Evolutionary conservation across 2,888 invertebrate genomes (phyloP).

Genomic region (Poecilobothrus nobilitatus): DNA sequence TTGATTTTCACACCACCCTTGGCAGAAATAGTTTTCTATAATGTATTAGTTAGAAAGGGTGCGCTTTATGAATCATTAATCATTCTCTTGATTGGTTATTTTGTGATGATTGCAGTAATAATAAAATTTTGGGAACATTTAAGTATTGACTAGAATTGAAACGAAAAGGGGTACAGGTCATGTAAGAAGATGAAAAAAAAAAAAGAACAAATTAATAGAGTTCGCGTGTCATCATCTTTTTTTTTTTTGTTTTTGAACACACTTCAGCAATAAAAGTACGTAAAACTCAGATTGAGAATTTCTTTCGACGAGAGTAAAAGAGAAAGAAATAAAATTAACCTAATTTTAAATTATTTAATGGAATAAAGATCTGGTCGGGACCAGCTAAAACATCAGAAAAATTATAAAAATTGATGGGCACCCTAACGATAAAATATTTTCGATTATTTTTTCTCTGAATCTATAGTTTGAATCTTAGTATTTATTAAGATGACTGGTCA

Average conservation of each 20-base stretch:
- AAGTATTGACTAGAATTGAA: background rate
- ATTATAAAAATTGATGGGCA: too few species aligned
- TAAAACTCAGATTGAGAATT: too few species aligned
- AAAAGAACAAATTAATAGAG: conserved; percentile 8
- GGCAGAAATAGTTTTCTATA: too few species aligned
- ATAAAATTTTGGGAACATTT: background rate
- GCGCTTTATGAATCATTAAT: background rate
- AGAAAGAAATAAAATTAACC: too few species aligned
- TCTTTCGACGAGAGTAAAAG: too few species aligned
- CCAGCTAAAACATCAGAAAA: too few species aligned
- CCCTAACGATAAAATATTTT: background rate
- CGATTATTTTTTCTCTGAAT: too few species aligned
- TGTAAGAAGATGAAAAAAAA: background rate
- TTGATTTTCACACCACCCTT: too few species aligned
- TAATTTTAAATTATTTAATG: too few species aligned
- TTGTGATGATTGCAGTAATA: conserved; percentile 9
- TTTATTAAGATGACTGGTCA: background rate
- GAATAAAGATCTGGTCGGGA: too few species aligned
- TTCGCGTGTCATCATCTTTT: conserved; percentile 12
- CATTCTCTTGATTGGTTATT: conserved; percentile 8
- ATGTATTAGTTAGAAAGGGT: too few species aligned
- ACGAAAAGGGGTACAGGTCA: background rate
- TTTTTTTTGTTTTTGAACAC: background rate
- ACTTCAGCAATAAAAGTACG: background rate
- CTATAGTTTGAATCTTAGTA: background rate